Base-by-base conservation (phyloP, 2,888 invertebrate species). In the Xanthia togata region DNA sequence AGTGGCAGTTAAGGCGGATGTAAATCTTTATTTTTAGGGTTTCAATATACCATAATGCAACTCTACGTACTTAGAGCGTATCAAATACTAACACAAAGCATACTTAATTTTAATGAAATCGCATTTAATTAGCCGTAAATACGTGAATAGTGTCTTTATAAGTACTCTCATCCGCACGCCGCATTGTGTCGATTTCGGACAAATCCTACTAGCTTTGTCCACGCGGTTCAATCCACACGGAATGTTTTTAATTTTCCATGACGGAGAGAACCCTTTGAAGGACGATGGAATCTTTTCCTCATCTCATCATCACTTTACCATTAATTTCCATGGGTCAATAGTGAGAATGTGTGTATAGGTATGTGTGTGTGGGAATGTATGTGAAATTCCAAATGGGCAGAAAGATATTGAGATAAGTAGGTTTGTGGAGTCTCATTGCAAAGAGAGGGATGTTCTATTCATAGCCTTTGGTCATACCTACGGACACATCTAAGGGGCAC, bases 381-480 rank as follows among this genome's bases (percentile, higher is more conserved):
- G 4, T 55, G 55, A 76, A 14, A 8, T 41, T 35, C 5, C 1
- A 23, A 53, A 60, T 50, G 17, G 23, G 8, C 0, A 14, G 31
- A 38, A 38, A 65, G 0, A 26, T 5, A 55, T 59, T 38, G 38
- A 47, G 23, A 31, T 50, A 9, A 5, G n/a, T 59, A 55, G 38
- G 31, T 50, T 50, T 77, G 41, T 26, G 38, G 50, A 47, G n/a
- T 35, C 23, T 35, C 44, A 14, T 50, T 65, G 2, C 20, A 35
- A 62, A 59, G 17, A 64, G 9, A 59, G 12, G 31, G n/a, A 20
- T 26, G 17, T 44, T 55, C 71, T 82, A 82, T 82, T 82, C n/a
- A 67, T 70, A 82, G 65, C 31, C 11, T n/a, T 26, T 44, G 53
- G 20, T 50, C 59, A 60, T 64, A 65, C 41, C 23, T 67, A 57